Conservation (phyloP, 2,797 vertebrate genomes). For the Nannoperca obscura region DNA sequence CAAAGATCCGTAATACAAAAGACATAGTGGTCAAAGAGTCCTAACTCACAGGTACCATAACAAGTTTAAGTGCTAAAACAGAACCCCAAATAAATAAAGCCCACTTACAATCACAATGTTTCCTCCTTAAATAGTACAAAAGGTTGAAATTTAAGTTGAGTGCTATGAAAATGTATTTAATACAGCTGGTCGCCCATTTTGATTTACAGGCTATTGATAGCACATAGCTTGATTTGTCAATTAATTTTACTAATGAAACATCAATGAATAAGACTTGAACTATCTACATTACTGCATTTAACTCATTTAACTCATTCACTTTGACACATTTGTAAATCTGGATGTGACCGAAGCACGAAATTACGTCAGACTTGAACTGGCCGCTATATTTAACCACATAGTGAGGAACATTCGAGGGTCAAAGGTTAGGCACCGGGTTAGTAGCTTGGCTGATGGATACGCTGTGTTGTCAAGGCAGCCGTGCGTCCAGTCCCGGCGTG, state of each 20-base stretch:
- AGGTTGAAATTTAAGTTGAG: conserved; percentile 29
- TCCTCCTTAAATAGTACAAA: conserved; percentile 65
- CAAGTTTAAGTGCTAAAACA: conserved; percentile 40
- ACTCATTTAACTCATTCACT: conserved; percentile 29
- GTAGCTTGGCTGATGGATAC: conserved; percentile 35
- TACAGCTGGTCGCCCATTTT: conserved; percentile 30
- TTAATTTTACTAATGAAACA: conserved; percentile 27
- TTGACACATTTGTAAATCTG: conserved; percentile 24
- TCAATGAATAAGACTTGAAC: conserved; percentile 23
- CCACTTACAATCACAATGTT: conserved; percentile 48
- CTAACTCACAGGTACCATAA: conserved; percentile 51
- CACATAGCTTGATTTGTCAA: conserved; percentile 16
- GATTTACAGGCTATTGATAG: conserved; percentile 37
- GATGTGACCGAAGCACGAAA: conserved; percentile 32
- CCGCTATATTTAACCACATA: conserved; percentile 41
- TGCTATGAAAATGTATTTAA: conserved; percentile 20
- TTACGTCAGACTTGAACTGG: conserved; percentile 21
- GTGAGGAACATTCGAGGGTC: conserved; percentile 62
- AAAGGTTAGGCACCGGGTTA: conserved; percentile 59
- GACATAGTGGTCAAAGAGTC: conserved; percentile 60
- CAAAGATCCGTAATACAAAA: conserved; percentile 59
- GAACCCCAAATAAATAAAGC: conserved; percentile 78
- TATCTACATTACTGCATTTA: conserved; percentile 23
- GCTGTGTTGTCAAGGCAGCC: conserved; percentile 16
- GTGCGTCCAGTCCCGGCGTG: conserved; percentile 38